Evolutionary conservation across 1,140 invertebrate genomes (phyloP).

Genomic region (Apis florea): DNA sequence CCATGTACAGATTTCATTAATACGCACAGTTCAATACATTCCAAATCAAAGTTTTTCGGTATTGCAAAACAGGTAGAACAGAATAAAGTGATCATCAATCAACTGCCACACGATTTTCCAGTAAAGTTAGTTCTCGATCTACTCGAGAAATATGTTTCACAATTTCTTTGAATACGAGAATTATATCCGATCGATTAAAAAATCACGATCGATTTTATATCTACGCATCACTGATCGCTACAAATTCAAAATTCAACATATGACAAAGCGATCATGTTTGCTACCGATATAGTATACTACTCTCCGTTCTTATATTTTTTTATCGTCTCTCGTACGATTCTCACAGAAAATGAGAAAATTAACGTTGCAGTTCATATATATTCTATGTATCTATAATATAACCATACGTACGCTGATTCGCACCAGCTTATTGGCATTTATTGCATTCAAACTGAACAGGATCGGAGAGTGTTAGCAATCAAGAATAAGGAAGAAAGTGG

Average conservation of each 20-base stretch:
- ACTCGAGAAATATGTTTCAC: not conserved
- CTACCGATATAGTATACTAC: conserved; percentile 36
- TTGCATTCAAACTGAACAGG: conserved; percentile 32
- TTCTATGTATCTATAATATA: conserved; percentile 50
- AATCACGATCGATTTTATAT: conserved; percentile 36
- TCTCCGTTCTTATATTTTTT: conserved; percentile 47
- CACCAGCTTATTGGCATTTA: conserved; percentile 63
- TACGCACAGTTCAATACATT: conserved; percentile 47
- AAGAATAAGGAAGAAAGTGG: not conserved
- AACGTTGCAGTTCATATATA: conserved; percentile 50
- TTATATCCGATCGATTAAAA: not conserved
- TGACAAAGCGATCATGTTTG: conserved; percentile 33
- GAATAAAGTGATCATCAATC: conserved; percentile 14
- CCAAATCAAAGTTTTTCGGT: conserved; percentile 24
- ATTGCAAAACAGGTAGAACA: conserved; percentile 1
- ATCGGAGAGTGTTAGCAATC: not conserved
- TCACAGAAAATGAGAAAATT: conserved; percentile 45
- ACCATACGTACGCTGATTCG: conserved; percentile 42
- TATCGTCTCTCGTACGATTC: conserved; percentile 43
- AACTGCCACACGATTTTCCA: conserved; percentile 7
- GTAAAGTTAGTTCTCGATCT: not conserved
- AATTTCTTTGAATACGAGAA: not conserved
- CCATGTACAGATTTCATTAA: conserved; percentile 40
- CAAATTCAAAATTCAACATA: conserved; percentile 18
- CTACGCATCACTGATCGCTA: conserved; percentile 19